These are phyloP conservation scores for Porphyrio hochstetteri DNA, from an alignment of 2,113 vertebrate species.

Conservation along the genomic window DNA sequence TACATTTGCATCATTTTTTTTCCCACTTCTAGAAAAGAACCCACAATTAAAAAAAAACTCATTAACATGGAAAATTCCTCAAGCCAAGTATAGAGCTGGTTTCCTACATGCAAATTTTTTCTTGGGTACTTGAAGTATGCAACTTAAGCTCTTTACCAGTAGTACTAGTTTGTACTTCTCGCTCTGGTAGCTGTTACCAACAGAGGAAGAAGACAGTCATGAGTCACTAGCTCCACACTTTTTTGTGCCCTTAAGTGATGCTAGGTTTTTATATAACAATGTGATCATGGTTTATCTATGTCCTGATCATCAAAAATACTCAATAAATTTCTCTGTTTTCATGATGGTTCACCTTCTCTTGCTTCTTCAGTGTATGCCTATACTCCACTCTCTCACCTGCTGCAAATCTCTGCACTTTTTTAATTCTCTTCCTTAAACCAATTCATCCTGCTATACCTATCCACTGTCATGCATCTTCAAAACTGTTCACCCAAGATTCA, in stretches of 20 bases:
- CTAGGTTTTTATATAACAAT: neutral
- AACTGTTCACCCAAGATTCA: neutral
- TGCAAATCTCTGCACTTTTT: fast-evolving
- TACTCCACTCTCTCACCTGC: neutral
- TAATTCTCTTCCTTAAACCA: neutral
- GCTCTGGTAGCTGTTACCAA: neutral
- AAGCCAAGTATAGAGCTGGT: neutral
- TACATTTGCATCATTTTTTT: neutral
- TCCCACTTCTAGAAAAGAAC: neutral
- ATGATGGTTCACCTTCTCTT: neutral
- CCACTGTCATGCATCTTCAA: neutral
- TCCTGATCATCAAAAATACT: neutral
- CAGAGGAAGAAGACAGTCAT: neutral
- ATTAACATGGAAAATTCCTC: neutral
- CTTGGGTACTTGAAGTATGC: neutral
- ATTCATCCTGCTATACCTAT: neutral
- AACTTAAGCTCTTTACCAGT: neutral
- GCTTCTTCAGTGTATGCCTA: neutral
- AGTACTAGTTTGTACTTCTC: neutral
- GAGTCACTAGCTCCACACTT: neutral
- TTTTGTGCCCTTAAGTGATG: neutral
- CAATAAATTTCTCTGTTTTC: neutral
- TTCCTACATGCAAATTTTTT: neutral
- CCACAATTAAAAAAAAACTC: neutral
- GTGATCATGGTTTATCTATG: neutral